Evolutionary conservation across 2,888 invertebrate species (phyloP).

Genomic region (Trissolcus japonicus): DNA sequence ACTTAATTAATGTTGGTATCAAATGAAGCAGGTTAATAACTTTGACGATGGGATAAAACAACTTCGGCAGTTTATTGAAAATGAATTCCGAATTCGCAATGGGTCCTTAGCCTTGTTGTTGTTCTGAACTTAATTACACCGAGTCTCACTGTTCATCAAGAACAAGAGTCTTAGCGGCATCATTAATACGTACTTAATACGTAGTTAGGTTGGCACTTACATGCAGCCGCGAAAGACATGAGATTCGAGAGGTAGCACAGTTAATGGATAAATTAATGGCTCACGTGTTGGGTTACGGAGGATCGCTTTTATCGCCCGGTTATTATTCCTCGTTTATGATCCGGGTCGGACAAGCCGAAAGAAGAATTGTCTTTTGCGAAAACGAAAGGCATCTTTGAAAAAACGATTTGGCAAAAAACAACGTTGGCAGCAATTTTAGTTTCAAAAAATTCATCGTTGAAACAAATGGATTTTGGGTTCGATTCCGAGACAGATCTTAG

Average conservation of each 20-base stretch:
- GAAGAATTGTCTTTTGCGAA: too few relatives aligned
- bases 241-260: conserved; percentile 51
- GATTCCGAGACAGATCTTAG: background rate
- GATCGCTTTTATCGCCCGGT: conserved; percentile 57
- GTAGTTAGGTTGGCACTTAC: conserved; percentile 48
- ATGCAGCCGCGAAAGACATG: conserved; percentile 28
- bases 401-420: too few relatives aligned
- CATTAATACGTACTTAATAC: conserved; percentile 60
- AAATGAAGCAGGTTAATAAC: too few relatives aligned
- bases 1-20: too few relatives aligned
- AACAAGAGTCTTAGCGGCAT: conserved; percentile 51
- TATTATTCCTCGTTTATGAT: conserved; percentile 54
- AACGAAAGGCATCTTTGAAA: too few relatives aligned
- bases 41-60: too few relatives aligned
- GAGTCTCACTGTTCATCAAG: conserved; percentile 52
- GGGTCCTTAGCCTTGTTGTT: conserved; percentile 63
- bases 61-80: too few relatives aligned
- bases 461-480: background rate
- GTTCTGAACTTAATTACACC: conserved; percentile 64
- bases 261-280: conserved; percentile 63
- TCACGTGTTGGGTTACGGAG: conserved; percentile 59
- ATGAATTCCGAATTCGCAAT: conserved; percentile 57
- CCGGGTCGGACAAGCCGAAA: conserved; percentile 4
- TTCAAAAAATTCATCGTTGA: background rate
- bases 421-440: too few relatives aligned